Evolutionary conservation across 2,113 vertebrate species (phyloP).

Genomic region (Macrotus californicus): DNA sequence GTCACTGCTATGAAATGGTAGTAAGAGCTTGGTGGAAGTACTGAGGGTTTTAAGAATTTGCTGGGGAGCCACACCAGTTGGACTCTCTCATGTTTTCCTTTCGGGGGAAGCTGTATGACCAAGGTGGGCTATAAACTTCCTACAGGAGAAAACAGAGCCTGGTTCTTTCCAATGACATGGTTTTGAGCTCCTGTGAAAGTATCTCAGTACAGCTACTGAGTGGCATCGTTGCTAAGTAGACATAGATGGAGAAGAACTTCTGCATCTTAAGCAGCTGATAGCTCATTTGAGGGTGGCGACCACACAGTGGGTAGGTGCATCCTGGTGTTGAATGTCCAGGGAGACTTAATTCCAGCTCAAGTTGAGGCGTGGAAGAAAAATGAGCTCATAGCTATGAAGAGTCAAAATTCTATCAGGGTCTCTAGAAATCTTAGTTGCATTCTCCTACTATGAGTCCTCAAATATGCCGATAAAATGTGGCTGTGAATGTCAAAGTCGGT

Average conservation of each 20-base stretch:
- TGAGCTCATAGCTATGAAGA: background rate
- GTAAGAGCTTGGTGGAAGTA: background rate
- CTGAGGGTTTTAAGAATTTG: background rate
- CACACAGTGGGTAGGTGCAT: background rate
- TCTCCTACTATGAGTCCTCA: background rate
- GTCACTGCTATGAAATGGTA: background rate
- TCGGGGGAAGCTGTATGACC: background rate
- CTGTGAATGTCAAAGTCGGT: background rate
- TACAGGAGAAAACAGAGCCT: background rate
- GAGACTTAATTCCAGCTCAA: background rate
- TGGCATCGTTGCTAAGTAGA: background rate
- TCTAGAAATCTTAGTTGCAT: conserved; percentile 14
- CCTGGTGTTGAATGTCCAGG: background rate
- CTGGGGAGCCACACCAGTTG: background rate
- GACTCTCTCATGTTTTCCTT: background rate
- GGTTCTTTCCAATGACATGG: background rate
- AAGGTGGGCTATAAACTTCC: background rate
- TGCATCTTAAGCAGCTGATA: background rate
- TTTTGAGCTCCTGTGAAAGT: background rate
- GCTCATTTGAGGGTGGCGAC: background rate
- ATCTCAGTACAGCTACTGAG: background rate
- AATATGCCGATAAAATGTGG: conserved; percentile 18
- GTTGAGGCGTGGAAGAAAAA: conserved; percentile 13
- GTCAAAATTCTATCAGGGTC: background rate
- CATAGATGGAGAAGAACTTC: background rate